Conservation (phyloP, 2,888 invertebrate genomes). For the Dione juno region DNA sequence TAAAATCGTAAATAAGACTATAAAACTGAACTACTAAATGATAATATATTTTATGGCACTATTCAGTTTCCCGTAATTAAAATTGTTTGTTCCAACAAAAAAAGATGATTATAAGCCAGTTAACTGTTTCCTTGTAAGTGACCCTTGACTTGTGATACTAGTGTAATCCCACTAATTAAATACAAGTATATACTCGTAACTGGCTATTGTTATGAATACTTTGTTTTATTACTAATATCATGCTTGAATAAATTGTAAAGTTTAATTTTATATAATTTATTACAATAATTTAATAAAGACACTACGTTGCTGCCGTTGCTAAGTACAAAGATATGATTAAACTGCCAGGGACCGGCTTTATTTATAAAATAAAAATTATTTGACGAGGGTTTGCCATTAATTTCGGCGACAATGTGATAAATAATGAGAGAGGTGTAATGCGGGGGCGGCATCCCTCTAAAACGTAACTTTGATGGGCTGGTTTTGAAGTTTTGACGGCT, state of each 20-base stretch:
- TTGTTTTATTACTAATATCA: slow-evolving; percentile 23
- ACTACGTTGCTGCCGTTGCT: slow-evolving; percentile 15
- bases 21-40: slow-evolving; percentile 15
- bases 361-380: slow-evolving; percentile 81
- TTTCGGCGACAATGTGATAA: slow-evolving; percentile 82
- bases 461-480: slow-evolving; percentile 70
- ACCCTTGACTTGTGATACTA: slow-evolving; percentile 76
- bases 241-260: background rate
- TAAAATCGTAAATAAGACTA: background rate
- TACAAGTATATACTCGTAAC: slow-evolving; percentile 44
- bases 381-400: slow-evolving; percentile 83
- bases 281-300: background rate
- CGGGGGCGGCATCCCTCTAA: slow-evolving; percentile 70
- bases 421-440: slow-evolving; percentile 82
- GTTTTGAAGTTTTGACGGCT: slow-evolving; percentile 81
- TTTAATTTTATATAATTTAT: background rate
- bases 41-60: slow-evolving; percentile 45
- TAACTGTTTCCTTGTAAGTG: slow-evolving; percentile 68
- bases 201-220: slow-evolving; percentile 45
- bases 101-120: slow-evolving; percentile 65
- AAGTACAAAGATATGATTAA: slow-evolving; percentile 79
- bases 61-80: slow-evolving; percentile 75
- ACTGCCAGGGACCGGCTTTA: slow-evolving; percentile 76
- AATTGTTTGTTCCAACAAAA: slow-evolving; percentile 62
- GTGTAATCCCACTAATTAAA: slow-evolving; percentile 67